phyloP scores from a whole-genome alignment of 2,888 invertebrate species.

The Lagria hirta region DNA sequence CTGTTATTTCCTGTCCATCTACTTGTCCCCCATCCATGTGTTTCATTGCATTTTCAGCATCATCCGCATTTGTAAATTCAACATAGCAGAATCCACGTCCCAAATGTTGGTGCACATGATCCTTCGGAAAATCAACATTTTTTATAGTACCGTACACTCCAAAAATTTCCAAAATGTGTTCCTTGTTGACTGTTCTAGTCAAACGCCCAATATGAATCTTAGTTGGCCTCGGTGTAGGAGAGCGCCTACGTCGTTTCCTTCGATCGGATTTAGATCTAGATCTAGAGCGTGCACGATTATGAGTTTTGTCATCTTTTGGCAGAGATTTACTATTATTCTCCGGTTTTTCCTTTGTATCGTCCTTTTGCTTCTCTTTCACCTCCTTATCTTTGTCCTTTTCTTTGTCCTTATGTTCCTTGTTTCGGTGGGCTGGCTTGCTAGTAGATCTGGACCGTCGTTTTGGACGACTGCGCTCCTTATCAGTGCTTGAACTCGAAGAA shows the following conservation, averaged over 20 bases:
- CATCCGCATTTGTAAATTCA: constrained; percentile 90
- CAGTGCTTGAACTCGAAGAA: constrained; percentile 67
- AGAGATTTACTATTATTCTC: constrained; percentile 49
- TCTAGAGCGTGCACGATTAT: constrained; percentile 50
- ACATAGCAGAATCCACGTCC: constrained; percentile 95
- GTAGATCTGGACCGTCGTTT: constrained; percentile 57
- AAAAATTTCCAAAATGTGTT: constrained; percentile 89
- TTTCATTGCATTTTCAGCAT: constrained; percentile 98
- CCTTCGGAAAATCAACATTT: constrained; percentile 84
- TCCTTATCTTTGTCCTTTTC: constrained; percentile 49
- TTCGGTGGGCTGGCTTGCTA: constrained; percentile 45
- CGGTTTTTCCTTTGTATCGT: constrained; percentile 49
- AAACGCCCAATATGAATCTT: constrained; percentile 93
- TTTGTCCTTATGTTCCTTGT: constrained; percentile 40
- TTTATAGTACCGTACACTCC: constrained; percentile 85
- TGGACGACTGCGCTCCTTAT: constrained; percentile 63
- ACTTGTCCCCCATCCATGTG: constrained; percentile 99
- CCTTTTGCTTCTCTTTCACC: constrained; percentile 53
- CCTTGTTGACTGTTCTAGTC: constrained; percentile 89
- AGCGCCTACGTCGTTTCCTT: constrained; percentile 74
- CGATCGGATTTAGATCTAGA: constrained; percentile 59
- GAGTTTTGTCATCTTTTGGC: constrained; percentile 42
- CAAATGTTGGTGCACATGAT: constrained; percentile 83
- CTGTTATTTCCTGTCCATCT: constrained; percentile 94
- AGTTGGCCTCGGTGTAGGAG: constrained; percentile 87